Base-by-base conservation (phyloP, 2,888 invertebrate species). In the Pheosia gnoma region DNA sequence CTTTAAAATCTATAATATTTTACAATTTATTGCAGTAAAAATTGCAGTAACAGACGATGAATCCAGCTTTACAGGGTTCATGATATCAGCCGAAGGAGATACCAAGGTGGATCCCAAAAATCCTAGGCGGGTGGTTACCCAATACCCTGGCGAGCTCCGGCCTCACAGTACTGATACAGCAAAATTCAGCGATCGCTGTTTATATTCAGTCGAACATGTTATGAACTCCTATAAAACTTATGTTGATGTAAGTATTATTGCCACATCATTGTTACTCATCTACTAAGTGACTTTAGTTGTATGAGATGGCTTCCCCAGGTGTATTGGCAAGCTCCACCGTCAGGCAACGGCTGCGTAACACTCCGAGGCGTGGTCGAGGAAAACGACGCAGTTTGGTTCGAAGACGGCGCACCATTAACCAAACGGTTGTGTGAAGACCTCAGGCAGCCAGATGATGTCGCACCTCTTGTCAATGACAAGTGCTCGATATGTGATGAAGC, bases 71-170 rank as follows among this genome's bases (percentile, higher is more conserved):
- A 87, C 84, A 8, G 83, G 80, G 0, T 93, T 92, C 72, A 87
- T 92, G 83, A 88, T 93, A 85, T 91, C 92, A 5, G 88, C 84
- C 2, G 93, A 93, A 65, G 92, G 91, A 3, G 91, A 91, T 39
- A 69, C 79, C 7, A 88, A 83, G 59, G 81, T 80, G 3, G 92
- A 92, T 59, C 86, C 90, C 0, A 80, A 78, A 11, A 92, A 91
- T 62, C 88, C 90, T 0, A 79, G 91, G 58, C 78, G 88, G 9
- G 68, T 79, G 39, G 63, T 89, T 5, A 59, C 83, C 0, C 72
- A 86, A 57, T 82, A 77, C 43, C 89, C 92, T 0, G 93, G 93
- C 3, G 84, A 88, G 11, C 67, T 93, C 11, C 79, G 89, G 45
- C 91, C 91, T 1, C 78, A 80, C 53, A 80, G 74, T 11, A 65